Base-by-base conservation (phyloP, 2,888 invertebrate species). In the Arenicola marina region DNA sequence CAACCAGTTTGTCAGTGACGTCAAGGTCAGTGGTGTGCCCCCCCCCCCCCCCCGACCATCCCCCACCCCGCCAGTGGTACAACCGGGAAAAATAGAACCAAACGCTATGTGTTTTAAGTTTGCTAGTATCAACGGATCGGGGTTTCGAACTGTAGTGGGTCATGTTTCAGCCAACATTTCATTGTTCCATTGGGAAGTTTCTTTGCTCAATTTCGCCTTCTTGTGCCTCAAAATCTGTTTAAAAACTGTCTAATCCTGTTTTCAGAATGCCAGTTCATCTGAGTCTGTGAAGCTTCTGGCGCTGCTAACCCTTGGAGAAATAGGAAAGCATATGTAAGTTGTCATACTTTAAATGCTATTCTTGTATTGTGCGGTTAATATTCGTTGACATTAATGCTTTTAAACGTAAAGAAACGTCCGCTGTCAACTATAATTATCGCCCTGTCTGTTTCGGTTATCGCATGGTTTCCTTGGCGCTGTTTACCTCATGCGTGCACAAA, bases 271-370 rank as follows among this genome's bases (percentile, higher is more conserved):
- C 2, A 78, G 77, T 61, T 77, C 81, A 4, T 70, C 80, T 62
- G 83, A 82, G 63, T 80, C 80, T 1, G 91, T 94, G 72, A 91
- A 92, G 76, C 91, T 97, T 76, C 97, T 99, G 86, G 92, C 95
- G 29, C 86, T 99, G 63, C 86, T 98, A 33, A 93, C 97, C 28
- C 90, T 99, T 71, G 99, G 98, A 0, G 99, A 99, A 87, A 95
- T 99, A 74, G 99, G 99, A 4, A 87, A 93, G 69, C 92, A 94
- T 78, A 89, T 95, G 91, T 92, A 85, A 88, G 90, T 87, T 48
- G 48, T 24, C 15, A 7, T 48, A 7, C 24, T 11, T 24, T 48
- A 21, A 48, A 21, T 11, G 7, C 24, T 21, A 21, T 48, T 24
- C 7, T 48, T 24, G 26, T 24, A 7, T 24, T 21, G 15, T 48